A percentile compares a stretch with the other conserved stretches of the same genome.
phyloP scores from a whole-genome alignment of 2,888 invertebrate genomes.

The Leptinotarsa peninsularis region DNA sequence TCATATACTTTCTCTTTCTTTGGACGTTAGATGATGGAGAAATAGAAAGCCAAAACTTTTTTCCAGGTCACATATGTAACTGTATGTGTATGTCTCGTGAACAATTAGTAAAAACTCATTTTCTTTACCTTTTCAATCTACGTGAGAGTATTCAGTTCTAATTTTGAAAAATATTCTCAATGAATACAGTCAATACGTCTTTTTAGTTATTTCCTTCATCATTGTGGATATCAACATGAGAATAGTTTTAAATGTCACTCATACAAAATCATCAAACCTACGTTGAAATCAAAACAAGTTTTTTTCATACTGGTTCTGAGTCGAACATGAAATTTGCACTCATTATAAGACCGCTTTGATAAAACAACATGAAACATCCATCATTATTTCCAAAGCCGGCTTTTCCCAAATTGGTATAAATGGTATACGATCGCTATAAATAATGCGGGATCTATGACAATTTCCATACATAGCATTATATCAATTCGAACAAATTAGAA shows the following conservation, averaged over 20 bases:
- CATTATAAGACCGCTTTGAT: background rate
- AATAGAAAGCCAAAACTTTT: too few relatives aligned
- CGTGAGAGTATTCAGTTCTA: too few relatives aligned
- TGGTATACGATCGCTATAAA: background rate
- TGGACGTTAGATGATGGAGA: too few relatives aligned
- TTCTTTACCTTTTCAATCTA: too few relatives aligned
- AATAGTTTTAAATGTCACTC: background rate
- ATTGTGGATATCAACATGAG: too few relatives aligned
- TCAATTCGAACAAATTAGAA: background rate
- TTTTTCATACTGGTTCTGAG: background rate
- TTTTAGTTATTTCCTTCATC: too few relatives aligned
- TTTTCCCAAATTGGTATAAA: background rate
- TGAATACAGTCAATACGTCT: too few relatives aligned
- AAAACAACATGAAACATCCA: slow-evolving; percentile 1
- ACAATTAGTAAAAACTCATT: too few relatives aligned
- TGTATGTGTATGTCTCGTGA: too few relatives aligned
- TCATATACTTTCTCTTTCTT: too few relatives aligned
- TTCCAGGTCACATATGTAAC: too few relatives aligned
- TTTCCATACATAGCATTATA: background rate
- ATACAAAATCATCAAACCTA: background rate
- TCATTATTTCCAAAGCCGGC: slow-evolving; percentile 3
- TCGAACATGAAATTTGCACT: background rate
- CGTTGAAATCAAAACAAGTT: background rate
- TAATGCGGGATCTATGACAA: background rate
- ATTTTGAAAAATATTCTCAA: too few relatives aligned